phyloP scores from a whole-genome alignment of 2,888 invertebrate species.

The Dioctria rufipes region DNA sequence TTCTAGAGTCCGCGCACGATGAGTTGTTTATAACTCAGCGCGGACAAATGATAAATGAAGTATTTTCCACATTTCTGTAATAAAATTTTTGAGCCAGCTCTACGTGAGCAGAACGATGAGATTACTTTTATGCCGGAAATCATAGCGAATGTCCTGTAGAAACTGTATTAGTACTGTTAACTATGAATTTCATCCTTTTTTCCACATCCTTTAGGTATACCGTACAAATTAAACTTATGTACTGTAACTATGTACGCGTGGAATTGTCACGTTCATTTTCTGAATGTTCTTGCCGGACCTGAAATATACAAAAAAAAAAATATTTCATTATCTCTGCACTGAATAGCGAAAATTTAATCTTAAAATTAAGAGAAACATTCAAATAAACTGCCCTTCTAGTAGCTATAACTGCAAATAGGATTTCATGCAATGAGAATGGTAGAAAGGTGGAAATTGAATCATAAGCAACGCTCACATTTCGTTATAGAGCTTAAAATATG shows the following conservation, averaged over 20 bases:
- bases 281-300: neutral
- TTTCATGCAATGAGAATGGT: constrained; percentile 2
- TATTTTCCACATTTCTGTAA: constrained; percentile 24
- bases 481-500: neutral
- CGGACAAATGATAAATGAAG: constrained; percentile 3
- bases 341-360: constrained; percentile 16
- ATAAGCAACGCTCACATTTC: too few relatives aligned
- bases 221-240: neutral
- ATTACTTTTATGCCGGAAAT: neutral
- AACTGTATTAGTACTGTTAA: neutral
- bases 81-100: constrained; percentile 1
- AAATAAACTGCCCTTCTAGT: neutral
- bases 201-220: neutral
- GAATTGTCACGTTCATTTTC: neutral
- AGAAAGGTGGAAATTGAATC: too few relatives aligned
- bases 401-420: constrained; percentile 1
- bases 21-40: constrained; percentile 14
- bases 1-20: constrained; percentile 1
- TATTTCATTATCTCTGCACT: neutral
- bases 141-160: neutral
- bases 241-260: neutral
- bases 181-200: neutral
- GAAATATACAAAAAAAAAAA: neutral
- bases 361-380: constrained; percentile 7
- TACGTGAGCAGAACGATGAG: neutral